These are phyloP conservation scores for Scrobipalpa costella DNA, from an alignment of 2,888 invertebrate genomes.

Conservation along the genomic window DNA sequence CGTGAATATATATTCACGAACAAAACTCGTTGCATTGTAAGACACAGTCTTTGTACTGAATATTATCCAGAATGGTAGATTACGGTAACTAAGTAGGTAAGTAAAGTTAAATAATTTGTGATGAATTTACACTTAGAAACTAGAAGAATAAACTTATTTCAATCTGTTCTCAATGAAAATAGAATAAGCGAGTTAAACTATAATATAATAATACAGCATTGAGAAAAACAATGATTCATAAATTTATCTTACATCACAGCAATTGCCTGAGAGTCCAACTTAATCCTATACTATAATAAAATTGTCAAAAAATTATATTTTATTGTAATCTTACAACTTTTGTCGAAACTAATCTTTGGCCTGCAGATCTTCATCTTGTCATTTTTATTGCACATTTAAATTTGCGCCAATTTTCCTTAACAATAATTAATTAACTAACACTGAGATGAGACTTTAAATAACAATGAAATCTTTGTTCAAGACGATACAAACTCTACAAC, in stretches of 20 bases:
- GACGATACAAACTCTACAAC: constrained; percentile 13
- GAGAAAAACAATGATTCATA: constrained; percentile 42
- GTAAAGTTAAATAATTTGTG: background rate
- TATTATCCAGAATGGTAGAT: background rate
- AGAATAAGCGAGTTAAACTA: constrained; percentile 8
- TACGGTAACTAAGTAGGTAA: constrained; percentile 6
- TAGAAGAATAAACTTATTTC: constrained; percentile 23
- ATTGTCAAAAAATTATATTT: constrained; percentile 57
- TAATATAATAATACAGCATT: constrained; percentile 20
- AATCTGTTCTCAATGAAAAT: constrained; percentile 20
- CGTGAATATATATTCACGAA: no score
- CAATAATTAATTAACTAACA: constrained; percentile 49
- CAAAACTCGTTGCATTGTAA: constrained; percentile 49
- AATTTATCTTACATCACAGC: constrained; percentile 77
- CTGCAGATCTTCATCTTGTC: constrained; percentile 72
- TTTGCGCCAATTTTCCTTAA: constrained; percentile 48
- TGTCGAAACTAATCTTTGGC: constrained; percentile 75
- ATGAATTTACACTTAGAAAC: constrained; percentile 11
- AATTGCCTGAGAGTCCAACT: constrained; percentile 75
- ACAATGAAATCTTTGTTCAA: constrained; percentile 22
- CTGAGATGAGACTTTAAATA: constrained; percentile 50
- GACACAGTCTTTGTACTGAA: constrained; percentile 63
- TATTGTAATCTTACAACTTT: constrained; percentile 46
- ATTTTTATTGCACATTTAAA: constrained; percentile 57
- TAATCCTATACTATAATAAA: constrained; percentile 54